Evolutionary conservation across 2,888 invertebrate genomes (phyloP), one percentile per base, ranked within the genome.

Genomic region (Lasius fuliginosus): DNA sequence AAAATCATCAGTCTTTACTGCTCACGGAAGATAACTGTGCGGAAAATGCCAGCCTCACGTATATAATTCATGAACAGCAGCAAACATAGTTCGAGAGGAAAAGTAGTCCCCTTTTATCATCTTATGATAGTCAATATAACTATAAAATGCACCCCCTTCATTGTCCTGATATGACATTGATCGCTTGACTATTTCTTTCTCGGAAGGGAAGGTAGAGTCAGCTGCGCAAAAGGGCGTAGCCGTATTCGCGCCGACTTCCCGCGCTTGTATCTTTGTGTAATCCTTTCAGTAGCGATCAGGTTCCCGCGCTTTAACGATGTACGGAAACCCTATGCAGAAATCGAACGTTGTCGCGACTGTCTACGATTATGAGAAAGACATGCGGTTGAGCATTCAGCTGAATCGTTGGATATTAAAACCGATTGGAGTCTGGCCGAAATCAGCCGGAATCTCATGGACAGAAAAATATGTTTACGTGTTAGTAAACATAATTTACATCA

Each of bases 381-480:
- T 73, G 42, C 46, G 42, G 8, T 18, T 79, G 33, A 79, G 60
- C 23, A 18, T 71, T 4, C 82, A 84, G 30, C 65, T 87, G 40
- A 92, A 82, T 42, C 89, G 91, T 6, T 91, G 90, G 89, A 73
- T 91, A 0, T 65, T 92, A 5, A 81, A 85, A 36, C 88, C 89
- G 0, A 56, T 92, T 9, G 92, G 92, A 3, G 65, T 87, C 2
- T 92, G 92, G 92, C 92, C 92, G 9, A 40, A 36, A 1, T 68
- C 71, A 46, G 46, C 30, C 23, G 23, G 79, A 0, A 15, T 60
- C 0, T 76, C 85, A 0, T 3, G 3, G 11, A 0, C 49, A 1
- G 73, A 86, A 6, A 89, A 76, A 77, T 84, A 68, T 2, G 2
- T 87, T 0, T 85, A 77, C 23, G 27, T 73, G n/a, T 3, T 85